Percentiles rank a stretch among this genome's conserved stretches.
Evolutionary conservation across 2,888 invertebrate genomes (phyloP).

Genomic region (Catocala fraxini): DNA sequence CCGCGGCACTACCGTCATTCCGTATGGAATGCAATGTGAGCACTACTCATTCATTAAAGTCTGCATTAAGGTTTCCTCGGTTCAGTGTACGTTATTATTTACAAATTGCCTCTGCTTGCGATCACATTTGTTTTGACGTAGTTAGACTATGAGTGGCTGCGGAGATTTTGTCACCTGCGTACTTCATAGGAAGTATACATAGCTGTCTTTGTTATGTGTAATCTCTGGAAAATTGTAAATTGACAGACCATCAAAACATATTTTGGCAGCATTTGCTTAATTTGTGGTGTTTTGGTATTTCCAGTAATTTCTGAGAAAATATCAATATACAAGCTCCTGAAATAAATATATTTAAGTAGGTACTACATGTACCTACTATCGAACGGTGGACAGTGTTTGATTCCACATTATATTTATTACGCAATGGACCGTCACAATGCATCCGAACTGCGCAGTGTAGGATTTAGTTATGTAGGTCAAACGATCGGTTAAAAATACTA

Average conservation of each 20-base stretch:
- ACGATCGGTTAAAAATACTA: constrained; percentile 25
- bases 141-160: neutral
- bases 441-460: constrained; percentile 28
- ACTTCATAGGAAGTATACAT: too few species aligned
- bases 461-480: constrained; percentile 20
- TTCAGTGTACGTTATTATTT: constrained; percentile 62
- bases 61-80: constrained; percentile 37
- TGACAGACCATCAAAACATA: too few species aligned
- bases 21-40: constrained; percentile 64
- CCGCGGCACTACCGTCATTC: constrained; percentile 22
- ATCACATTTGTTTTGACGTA: constrained; percentile 40
- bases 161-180: neutral
- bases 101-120: constrained; percentile 39
- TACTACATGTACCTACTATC: constrained; percentile 30
- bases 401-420: constrained; percentile 38
- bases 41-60: constrained; percentile 75
- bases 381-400: constrained; percentile 14
- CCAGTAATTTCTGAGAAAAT: neutral
- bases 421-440: constrained; percentile 43
- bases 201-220: too few species aligned
- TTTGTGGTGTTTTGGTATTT: too few species aligned
- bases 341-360: constrained; percentile 9
- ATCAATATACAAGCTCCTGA: neutral
- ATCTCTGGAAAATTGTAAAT: too few species aligned
- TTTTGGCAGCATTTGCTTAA: too few species aligned